Percentiles rank a stretch among this genome's conserved stretches.
Conservation (phyloP, 2,113 vertebrate genomes). For the Zosterops lateralis region DNA sequence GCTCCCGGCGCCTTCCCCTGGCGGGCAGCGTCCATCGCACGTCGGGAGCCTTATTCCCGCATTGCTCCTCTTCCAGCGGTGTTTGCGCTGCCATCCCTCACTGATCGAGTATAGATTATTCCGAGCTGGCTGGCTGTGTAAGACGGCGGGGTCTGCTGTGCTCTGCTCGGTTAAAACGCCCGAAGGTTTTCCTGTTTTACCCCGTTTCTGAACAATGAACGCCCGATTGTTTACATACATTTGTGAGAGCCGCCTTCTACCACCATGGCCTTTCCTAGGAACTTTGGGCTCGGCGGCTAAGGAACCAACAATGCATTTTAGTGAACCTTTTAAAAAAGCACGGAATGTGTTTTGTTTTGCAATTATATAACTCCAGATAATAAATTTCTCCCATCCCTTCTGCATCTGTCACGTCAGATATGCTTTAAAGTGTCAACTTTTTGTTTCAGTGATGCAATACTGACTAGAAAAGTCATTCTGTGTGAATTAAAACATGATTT, state of each 20-base stretch:
- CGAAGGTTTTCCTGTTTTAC: fast-evolving
- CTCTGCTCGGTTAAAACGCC: not conserved
- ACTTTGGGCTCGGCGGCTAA: not conserved
- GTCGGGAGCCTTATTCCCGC: fast-evolving
- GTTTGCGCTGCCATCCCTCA: fast-evolving
- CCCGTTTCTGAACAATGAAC: not conserved
- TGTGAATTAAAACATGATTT: not conserved
- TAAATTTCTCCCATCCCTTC: not conserved
- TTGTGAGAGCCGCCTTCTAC: fast-evolving
- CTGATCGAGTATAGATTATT: fast-evolving
- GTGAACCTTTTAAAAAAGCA: not conserved
- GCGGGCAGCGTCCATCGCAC: not conserved
- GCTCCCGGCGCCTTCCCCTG: not conserved
- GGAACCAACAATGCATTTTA: fast-evolving
- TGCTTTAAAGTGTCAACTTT: not conserved
- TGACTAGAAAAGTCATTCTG: not conserved
- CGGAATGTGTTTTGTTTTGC: not conserved
- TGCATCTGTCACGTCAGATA: not conserved
- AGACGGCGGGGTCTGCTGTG: not conserved
- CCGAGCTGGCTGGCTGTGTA: too few relatives aligned
- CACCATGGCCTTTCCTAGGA: not conserved
- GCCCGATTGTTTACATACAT: not conserved
- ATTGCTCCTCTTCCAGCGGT: fast-evolving
- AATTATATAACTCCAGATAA: not conserved
- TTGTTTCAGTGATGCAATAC: not conserved